Evolutionary conservation across 2,113 vertebrate species (phyloP).

Genomic region (Connochaetes taurinus): DNA sequence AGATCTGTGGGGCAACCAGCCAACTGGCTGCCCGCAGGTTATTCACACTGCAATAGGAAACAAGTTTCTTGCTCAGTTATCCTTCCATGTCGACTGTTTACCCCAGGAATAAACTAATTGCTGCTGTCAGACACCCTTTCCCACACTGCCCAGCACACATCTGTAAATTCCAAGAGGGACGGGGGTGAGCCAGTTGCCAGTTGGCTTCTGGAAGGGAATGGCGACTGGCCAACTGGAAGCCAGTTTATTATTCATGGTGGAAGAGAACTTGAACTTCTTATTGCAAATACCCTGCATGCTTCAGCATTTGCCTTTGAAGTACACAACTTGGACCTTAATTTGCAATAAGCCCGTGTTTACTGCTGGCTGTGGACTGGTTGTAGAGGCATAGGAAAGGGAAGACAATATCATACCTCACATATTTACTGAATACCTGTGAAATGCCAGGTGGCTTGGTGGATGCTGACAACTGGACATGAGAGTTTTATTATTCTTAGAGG

Average conservation of each 20-base stretch:
- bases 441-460: background rate
- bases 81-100: slow-evolving; percentile 74
- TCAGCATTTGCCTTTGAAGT: slow-evolving; percentile 19
- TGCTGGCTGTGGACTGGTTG: background rate
- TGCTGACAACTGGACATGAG: background rate
- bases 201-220: slow-evolving; percentile 65
- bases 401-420: background rate
- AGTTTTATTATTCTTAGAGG: background rate
- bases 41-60: slow-evolving; percentile 68
- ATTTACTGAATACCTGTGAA: background rate
- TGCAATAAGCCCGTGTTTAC: background rate
- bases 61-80: slow-evolving; percentile 70
- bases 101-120: slow-evolving; percentile 74
- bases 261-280: slow-evolving; percentile 20
- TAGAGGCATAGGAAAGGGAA: background rate
- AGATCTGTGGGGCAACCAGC: slow-evolving; percentile 57
- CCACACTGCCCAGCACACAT: slow-evolving; percentile 61
- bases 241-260: background rate
- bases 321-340: background rate
- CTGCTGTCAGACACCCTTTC: slow-evolving; percentile 70
- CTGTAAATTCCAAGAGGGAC: slow-evolving; percentile 62
- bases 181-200: slow-evolving; percentile 52
- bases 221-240: slow-evolving; percentile 62
- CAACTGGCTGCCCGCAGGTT: slow-evolving; percentile 67
- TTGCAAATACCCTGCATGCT: slow-evolving; percentile 49